Evolutionary conservation across 2,888 invertebrate genomes (phyloP).

Genomic region (Octonoba sinensis): DNA sequence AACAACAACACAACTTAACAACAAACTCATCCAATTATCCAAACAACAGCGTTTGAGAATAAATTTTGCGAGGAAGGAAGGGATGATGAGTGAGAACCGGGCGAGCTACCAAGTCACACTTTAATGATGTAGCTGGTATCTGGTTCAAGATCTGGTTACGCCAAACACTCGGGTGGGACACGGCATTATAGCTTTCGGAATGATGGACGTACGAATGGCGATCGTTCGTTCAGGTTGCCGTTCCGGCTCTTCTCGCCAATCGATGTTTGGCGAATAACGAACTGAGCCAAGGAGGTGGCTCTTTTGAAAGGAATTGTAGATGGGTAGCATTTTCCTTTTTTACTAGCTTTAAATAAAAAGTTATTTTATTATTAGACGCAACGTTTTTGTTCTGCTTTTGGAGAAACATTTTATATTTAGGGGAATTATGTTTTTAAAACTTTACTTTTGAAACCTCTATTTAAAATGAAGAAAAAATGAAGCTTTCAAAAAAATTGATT

Average conservation of each 20-base stretch:
- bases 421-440: too few relatives aligned
- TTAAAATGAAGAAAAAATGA: too few relatives aligned
- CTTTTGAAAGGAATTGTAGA: too few relatives aligned
- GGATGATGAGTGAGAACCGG: conserved; percentile 19
- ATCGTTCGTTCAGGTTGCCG: conserved; percentile 39
- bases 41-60: conserved; percentile 48
- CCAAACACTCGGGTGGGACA: conserved; percentile 52
- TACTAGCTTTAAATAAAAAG: too few relatives aligned
- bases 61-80: conserved; percentile 40
- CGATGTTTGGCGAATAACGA: conserved; percentile 34
- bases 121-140: conserved; percentile 59
- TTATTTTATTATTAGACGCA: too few relatives aligned
- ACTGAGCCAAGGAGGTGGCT: background rate
- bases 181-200: conserved; percentile 45
- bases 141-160: conserved; percentile 61
- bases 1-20: conserved; percentile 17
- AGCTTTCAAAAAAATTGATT: too few relatives aligned
- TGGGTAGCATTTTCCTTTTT: too few relatives aligned
- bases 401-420: too few relatives aligned
- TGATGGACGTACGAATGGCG: conserved; percentile 55
- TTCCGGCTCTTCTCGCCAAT: conserved; percentile 22
- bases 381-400: too few relatives aligned
- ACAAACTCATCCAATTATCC: conserved; percentile 55
- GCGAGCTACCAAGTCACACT: conserved; percentile 31
- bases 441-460: too few relatives aligned